These are phyloP conservation scores for Lymantria dispar DNA, from an alignment of 2,888 invertebrate genomes.

Conservation along the genomic window DNA sequence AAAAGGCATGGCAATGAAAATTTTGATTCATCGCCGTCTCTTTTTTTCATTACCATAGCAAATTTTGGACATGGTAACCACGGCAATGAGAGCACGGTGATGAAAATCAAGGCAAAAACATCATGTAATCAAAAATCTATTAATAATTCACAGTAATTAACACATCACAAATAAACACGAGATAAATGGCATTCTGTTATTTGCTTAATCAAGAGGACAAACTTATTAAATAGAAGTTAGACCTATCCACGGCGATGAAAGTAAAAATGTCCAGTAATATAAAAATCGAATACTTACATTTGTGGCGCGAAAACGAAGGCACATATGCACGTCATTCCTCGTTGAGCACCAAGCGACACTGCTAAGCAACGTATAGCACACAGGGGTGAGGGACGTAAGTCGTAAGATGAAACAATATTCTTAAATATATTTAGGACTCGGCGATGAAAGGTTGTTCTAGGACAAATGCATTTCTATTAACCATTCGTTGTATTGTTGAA, in stretches of 20 bases:
- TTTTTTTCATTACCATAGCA: too few relatives aligned
- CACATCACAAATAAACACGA: neutral
- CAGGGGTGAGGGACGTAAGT: neutral
- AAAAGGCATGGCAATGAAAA: neutral
- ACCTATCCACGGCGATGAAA: neutral
- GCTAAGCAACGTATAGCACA: neutral
- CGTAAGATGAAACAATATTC: neutral
- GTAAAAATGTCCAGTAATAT: neutral
- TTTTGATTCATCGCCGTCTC: neutral
- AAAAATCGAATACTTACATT: conserved; percentile 3
- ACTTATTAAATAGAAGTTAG: neutral
- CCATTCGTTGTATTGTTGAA: too few relatives aligned
- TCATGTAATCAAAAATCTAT: neutral
- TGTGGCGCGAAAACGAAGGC: neutral
- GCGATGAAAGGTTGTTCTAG: too few relatives aligned
- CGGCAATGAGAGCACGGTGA: neutral
- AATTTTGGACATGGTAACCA: too few relatives aligned
- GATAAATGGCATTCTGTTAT: neutral
- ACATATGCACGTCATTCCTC: neutral
- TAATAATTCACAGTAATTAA: neutral
- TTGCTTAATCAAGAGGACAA: neutral
- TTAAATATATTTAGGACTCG: too few relatives aligned
- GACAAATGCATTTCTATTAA: too few relatives aligned
- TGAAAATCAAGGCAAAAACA: conserved; percentile 1
- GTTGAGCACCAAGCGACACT: neutral